Evolutionary conservation across 2,113 vertebrate species (phyloP).

Genomic region (Platichthys stellatus): DNA sequence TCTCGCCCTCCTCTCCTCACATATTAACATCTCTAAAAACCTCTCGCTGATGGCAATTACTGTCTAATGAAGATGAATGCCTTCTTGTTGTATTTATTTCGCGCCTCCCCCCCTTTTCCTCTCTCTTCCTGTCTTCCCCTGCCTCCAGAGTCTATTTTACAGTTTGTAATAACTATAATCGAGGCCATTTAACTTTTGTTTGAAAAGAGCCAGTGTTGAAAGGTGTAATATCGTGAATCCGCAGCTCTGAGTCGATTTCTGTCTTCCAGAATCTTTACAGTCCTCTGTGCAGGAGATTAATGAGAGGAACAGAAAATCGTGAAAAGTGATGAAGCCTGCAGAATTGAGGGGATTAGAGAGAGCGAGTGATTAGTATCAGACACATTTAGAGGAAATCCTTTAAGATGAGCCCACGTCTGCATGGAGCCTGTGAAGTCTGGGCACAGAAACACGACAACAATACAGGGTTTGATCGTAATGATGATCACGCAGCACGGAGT

Average conservation of each 20-base stretch:
- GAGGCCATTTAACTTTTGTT: conserved; percentile 32
- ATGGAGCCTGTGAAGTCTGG: neutral
- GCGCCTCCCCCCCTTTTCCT: conserved; percentile 2
- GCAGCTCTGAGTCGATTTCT: neutral
- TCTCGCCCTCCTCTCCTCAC: conserved; percentile 23
- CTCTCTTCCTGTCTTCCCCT: conserved; percentile 3
- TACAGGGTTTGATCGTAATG: too few species aligned
- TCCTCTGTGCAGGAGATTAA: conserved; percentile 15
- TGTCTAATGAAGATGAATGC: conserved; percentile 68
- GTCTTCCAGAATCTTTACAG: neutral
- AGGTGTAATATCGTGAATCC: conserved; percentile 14
- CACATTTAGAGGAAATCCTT: conserved; percentile 23
- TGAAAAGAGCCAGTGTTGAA: conserved; percentile 9
- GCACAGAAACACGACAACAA: too few species aligned
- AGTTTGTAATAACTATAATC: conserved; percentile 44
- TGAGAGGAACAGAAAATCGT: conserved; percentile 1
- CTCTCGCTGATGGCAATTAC: conserved; percentile 64
- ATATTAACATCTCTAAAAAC: conserved; percentile 59
- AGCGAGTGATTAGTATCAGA: conserved; percentile 11
- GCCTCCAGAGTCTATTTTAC: conserved; percentile 20
- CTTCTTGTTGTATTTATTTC: conserved; percentile 34
- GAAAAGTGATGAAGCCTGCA: conserved; percentile 16
- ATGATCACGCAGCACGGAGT: too few species aligned
- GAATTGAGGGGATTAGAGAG: conserved; percentile 1
- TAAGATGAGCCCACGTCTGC: neutral